phyloP scores from a whole-genome alignment of 2,888 invertebrate genomes.

The Apamea anceps region DNA sequence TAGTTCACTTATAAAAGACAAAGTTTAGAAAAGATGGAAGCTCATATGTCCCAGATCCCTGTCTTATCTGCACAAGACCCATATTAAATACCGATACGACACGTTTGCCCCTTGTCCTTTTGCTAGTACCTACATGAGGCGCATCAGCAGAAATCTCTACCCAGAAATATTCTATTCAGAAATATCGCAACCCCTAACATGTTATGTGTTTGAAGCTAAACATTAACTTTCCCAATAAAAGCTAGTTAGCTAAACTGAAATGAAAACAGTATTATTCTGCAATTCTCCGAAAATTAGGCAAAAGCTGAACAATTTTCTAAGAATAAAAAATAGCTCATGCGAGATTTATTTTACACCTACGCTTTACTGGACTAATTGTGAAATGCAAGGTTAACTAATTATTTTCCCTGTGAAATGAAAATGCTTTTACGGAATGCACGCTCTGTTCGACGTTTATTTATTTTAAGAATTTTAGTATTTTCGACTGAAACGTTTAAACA shows the following conservation, averaged over 20 bases:
- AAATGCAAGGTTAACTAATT: constrained; percentile 22
- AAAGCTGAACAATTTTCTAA: constrained; percentile 18
- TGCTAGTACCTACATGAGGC: not conserved
- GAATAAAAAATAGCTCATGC: constrained; percentile 21
- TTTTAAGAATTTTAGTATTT: not conserved
- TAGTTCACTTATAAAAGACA: not conserved
- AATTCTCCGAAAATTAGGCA: constrained; percentile 28
- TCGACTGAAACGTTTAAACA: too few species aligned
- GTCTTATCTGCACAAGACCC: not conserved
- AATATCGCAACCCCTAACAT: not conserved
- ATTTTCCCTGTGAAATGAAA: constrained; percentile 1
- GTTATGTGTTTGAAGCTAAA: not conserved
- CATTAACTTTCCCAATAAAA: constrained; percentile 7
- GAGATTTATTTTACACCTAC: constrained; percentile 38
- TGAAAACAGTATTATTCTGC: constrained; percentile 13
- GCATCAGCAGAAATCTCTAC: not conserved
- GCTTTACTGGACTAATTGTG: constrained; percentile 34
- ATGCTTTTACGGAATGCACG: constrained; percentile 4
- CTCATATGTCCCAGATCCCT: not conserved
- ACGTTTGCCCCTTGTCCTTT: constrained; percentile 2
- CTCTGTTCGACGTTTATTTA: not conserved
- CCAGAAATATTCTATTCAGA: not conserved
- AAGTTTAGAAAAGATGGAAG: not conserved
- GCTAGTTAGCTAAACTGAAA: constrained; percentile 5
- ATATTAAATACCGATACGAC: not conserved